Conservation (phyloP, 2,113 vertebrate species). For the Pheucticus melanocephalus region DNA sequence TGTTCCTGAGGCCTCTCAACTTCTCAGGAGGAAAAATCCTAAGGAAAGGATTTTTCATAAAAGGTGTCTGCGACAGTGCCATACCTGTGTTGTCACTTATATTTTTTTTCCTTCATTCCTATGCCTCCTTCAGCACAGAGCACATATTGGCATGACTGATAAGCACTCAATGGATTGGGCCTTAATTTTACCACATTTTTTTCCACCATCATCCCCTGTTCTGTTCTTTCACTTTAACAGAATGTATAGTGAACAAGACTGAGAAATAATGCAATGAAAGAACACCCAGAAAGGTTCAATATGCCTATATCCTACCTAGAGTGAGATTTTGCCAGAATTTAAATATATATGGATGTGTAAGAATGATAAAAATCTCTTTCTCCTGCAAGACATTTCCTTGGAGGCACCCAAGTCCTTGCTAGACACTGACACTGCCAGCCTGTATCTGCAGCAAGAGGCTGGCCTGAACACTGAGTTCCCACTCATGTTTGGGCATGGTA, state of each 20-base stretch:
- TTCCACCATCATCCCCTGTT: neutral
- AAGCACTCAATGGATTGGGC: rapidly evolving
- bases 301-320: neutral
- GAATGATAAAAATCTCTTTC: no score
- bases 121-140: neutral
- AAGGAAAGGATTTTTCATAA: no score
- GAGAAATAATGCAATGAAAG: neutral
- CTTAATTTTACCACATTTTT: neutral
- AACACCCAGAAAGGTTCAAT: neutral
- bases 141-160: neutral
- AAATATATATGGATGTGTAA: no score
- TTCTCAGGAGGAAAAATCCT: no score
- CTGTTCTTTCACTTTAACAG: neutral
- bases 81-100: neutral
- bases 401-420: no score
- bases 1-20: no score
- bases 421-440: no score
- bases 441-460: no score
- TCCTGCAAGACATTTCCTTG: no score
- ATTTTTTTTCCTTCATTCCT: neutral
- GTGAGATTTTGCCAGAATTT: no score
- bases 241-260: neutral
- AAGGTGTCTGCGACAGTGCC: neutral
- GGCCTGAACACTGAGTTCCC: neutral
- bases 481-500: rapidly evolving